These are phyloP conservation scores for Reinhardtius hippoglossoides DNA, from an alignment of 2,113 vertebrate species.

Conservation along the genomic window DNA sequence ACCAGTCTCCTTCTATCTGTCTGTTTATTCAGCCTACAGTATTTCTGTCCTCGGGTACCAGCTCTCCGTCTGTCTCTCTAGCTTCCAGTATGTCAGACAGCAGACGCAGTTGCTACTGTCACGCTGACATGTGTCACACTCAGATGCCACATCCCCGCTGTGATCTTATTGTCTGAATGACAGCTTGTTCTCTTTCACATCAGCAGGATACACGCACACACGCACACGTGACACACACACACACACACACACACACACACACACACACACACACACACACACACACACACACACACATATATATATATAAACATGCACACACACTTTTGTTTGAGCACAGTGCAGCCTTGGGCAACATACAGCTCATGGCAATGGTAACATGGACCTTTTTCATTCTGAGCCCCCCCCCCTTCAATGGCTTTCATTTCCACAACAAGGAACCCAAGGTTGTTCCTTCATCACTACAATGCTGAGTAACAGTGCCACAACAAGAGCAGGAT, in stretches of 20 bases:
- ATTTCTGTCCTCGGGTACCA: background rate
- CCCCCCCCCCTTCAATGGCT: background rate
- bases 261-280: slow-evolving; percentile 12
- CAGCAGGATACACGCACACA: slow-evolving; percentile 7
- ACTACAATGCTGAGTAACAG: background rate
- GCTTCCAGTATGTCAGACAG: slow-evolving; percentile 32
- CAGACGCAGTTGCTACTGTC: slow-evolving; percentile 57
- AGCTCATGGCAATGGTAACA: slow-evolving; percentile 4
- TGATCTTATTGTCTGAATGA: slow-evolving; percentile 69
- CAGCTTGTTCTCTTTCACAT: slow-evolving; percentile 54
- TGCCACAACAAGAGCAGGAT: background rate
- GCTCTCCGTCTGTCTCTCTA: slow-evolving; percentile 34
- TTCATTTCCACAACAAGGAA: background rate
- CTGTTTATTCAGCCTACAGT: slow-evolving; percentile 21
- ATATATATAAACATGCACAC: background rate
- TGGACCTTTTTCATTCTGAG: background rate
- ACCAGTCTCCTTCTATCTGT: slow-evolving; percentile 16
- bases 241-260: background rate
- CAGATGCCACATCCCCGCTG: slow-evolving; percentile 57
- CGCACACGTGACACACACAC: slow-evolving; percentile 6
- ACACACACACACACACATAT: background rate
- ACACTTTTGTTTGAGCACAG: slow-evolving; percentile 1
- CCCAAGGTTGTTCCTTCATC: background rate
- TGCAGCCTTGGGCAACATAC: slow-evolving; percentile 30
- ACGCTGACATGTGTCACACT: slow-evolving; percentile 65